phyloP scores from a whole-genome alignment of 1,140 invertebrate genomes.

The Sminthurinus signatus region DNA sequence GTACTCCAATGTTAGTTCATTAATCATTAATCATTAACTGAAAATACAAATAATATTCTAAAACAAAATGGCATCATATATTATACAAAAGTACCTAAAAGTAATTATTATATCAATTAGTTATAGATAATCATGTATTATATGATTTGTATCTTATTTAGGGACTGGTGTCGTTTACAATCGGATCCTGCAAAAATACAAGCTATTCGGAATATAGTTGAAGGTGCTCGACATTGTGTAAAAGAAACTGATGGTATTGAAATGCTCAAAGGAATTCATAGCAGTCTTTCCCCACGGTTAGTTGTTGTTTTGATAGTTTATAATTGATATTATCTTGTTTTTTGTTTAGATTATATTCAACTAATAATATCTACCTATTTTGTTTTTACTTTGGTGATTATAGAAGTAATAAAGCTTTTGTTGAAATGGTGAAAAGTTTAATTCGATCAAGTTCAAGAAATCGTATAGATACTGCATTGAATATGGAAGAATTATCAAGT shows the following conservation, averaged over 20 bases:
- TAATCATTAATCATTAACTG: not conserved
- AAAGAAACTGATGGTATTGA: constrained; percentile 20
- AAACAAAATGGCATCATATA: not conserved
- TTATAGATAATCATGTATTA: too few species aligned
- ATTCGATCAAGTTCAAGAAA: not conserved
- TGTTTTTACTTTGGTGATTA: too few species aligned
- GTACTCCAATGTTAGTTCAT: constrained; percentile 20
- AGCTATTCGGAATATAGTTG: constrained; percentile 26
- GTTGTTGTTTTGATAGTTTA: not conserved
- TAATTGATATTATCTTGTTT: too few species aligned
- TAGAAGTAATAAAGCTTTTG: too few species aligned
- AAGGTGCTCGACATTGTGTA: constrained; percentile 23
- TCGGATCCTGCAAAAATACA: constrained; percentile 28
- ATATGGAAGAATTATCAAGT: constrained; percentile 25
- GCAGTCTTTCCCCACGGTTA: constrained; percentile 3
- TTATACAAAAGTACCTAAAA: not conserved
- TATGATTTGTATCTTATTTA: not conserved
- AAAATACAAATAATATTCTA: not conserved
- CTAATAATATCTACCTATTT: too few species aligned
- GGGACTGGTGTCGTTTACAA: constrained; percentile 45
- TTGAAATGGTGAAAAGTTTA: too few species aligned
- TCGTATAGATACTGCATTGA: constrained; percentile 7
- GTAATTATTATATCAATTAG: too few species aligned
- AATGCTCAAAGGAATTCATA: constrained; percentile 15
- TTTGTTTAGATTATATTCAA: too few species aligned